Evolutionary conservation across 2,888 invertebrate species (phyloP).

Genomic region (Deilephila elpenor): DNA sequence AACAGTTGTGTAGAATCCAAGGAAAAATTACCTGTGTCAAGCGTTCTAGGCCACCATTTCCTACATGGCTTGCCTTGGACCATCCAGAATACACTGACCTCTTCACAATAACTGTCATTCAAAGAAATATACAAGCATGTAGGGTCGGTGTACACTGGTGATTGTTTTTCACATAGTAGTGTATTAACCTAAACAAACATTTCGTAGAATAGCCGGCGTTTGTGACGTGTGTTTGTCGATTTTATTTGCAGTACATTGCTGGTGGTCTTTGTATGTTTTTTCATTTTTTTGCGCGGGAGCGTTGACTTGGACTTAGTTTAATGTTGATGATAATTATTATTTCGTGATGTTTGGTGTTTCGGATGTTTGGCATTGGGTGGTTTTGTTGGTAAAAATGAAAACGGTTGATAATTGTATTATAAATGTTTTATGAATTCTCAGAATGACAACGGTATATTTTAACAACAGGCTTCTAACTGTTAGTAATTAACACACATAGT

Average conservation of each 20-base stretch:
- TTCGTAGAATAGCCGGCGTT: slow-evolving; percentile 59
- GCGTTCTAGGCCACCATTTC: slow-evolving; percentile 66
- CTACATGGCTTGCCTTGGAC: slow-evolving; percentile 65
- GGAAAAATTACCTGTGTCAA: slow-evolving; percentile 63
- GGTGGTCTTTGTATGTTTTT: slow-evolving; percentile 44
- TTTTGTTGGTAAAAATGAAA: background rate
- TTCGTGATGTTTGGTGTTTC: slow-evolving; percentile 8
- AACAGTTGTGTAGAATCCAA: slow-evolving; percentile 39
- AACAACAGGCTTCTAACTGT: too few relatives aligned
- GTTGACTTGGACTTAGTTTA: slow-evolving; percentile 22
- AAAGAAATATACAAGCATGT: background rate
- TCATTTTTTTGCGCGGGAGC: slow-evolving; percentile 31
- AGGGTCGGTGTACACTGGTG: slow-evolving; percentile 49
- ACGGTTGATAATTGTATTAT: too few relatives aligned
- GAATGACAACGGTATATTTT: too few relatives aligned
- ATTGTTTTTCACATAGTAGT: slow-evolving; percentile 48
- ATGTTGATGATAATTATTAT: slow-evolving; percentile 1
- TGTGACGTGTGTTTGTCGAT: slow-evolving; percentile 65
- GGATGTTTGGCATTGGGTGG: background rate
- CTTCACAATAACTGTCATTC: background rate
- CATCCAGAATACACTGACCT: slow-evolving; percentile 49
- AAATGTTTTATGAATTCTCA: too few relatives aligned
- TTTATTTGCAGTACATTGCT: slow-evolving; percentile 60
- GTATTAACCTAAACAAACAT: slow-evolving; percentile 67
- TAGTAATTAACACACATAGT: too few relatives aligned